phyloP scores from a whole-genome alignment of 2,888 invertebrate genomes.

The Drosophila percnosoma region DNA sequence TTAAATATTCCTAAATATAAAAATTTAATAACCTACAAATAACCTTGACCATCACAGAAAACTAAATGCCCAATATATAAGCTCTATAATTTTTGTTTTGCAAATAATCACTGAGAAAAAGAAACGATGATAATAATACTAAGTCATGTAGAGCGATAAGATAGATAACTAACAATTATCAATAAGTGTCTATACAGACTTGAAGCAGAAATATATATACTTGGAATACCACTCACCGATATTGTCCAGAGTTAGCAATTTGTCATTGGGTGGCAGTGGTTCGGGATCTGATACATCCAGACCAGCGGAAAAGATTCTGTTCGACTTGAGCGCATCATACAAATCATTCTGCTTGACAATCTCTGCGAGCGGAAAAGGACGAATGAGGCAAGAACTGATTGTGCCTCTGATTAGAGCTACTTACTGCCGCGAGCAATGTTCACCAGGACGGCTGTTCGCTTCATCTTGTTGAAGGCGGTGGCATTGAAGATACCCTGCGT shows the following conservation, averaged over 20 bases:
- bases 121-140: constrained; percentile 41
- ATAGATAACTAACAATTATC: constrained; percentile 3
- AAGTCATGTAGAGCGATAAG: constrained; percentile 36
- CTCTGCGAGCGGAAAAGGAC: constrained; percentile 82
- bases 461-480: constrained; percentile 90
- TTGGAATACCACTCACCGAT: constrained; percentile 87
- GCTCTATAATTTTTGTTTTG: constrained; percentile 21
- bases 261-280: constrained; percentile 92
- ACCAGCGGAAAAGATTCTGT: constrained; percentile 93
- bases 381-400: background rate
- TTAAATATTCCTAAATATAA: too few species aligned
- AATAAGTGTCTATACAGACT: background rate
- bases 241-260: constrained; percentile 92
- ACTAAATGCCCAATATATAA: constrained; percentile 9
- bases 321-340: constrained; percentile 90
- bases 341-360: constrained; percentile 93
- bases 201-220: background rate
- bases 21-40: constrained; percentile 53
- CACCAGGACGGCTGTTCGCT: constrained; percentile 89
- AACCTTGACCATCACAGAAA: constrained; percentile 51
- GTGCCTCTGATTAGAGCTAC: constrained; percentile 15
- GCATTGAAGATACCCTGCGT: constrained; percentile 89
- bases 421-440: constrained; percentile 89
- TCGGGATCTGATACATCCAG: constrained; percentile 96
- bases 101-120: constrained; percentile 15